A percentile compares a stretch with the other conserved stretches of the same genome.
Conservation (phyloP, 2,797 vertebrate genomes). For the Betta splendens region DNA sequence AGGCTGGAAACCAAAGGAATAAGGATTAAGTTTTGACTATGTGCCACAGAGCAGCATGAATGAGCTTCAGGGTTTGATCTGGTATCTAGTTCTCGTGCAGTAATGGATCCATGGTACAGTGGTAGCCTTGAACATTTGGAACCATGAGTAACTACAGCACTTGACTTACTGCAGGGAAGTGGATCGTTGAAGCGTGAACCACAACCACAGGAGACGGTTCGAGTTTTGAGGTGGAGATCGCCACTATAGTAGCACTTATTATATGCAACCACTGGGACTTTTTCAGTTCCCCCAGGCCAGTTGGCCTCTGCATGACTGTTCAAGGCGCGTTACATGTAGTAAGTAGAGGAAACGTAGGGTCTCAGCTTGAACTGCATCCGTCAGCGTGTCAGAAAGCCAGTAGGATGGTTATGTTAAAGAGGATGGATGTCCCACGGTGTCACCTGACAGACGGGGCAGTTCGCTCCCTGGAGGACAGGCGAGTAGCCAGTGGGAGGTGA, state of each 20-base stretch:
- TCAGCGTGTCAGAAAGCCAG: constrained; percentile 43
- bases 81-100: too few species aligned
- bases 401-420: constrained; percentile 47
- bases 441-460: constrained; percentile 55
- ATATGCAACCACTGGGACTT: too few species aligned
- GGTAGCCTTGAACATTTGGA: neutral
- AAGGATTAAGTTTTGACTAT: too few species aligned
- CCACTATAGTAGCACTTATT: too few species aligned
- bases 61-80: too few species aligned
- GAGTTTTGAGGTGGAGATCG: constrained; percentile 7
- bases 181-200: neutral
- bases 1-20: too few species aligned
- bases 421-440: constrained; percentile 53
- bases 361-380: constrained; percentile 22
- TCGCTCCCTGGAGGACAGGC: constrained; percentile 54
- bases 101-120: too few species aligned
- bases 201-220: neutral
- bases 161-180: neutral
- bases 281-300: neutral
- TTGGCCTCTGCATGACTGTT: too few species aligned
- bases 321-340: neutral
- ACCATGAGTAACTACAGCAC: neutral
- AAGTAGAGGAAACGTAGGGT: neutral
- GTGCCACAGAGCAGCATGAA: too few species aligned
- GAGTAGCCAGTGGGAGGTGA: constrained; percentile 43